Percentiles rank a stretch among this genome's conserved stretches.
Conservation (phyloP, 2,888 invertebrate species). For the Scaptomyza parva region DNA sequence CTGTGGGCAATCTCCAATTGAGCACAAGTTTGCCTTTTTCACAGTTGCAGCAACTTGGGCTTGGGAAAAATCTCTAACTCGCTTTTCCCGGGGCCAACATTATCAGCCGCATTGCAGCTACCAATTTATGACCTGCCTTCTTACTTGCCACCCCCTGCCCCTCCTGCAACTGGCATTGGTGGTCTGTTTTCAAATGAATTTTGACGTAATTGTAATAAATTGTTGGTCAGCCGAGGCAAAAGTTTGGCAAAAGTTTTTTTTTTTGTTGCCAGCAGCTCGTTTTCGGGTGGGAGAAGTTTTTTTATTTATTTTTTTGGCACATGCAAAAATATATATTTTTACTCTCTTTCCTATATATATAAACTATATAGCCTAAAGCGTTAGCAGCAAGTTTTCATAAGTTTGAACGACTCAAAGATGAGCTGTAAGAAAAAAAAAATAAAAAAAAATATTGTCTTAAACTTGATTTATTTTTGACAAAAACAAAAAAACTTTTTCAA, state of each 20-base stretch:
- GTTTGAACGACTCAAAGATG: constrained; percentile 1
- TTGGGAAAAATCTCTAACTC: constrained; percentile 17
- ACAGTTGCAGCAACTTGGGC: constrained; percentile 3
- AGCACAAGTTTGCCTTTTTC: constrained; percentile 33
- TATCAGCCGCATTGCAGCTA: constrained; percentile 78
- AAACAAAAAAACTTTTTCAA: too few species aligned
- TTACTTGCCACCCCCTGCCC: background rate
- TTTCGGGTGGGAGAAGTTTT: too few species aligned
- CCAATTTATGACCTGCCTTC: constrained; percentile 70
- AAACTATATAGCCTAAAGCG: constrained; percentile 25
- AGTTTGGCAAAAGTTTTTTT: constrained; percentile 36
- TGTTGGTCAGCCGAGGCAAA: constrained; percentile 70
- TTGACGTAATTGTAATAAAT: constrained; percentile 81
- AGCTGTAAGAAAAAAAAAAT: constrained; percentile 2
- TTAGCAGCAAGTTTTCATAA: background rate
- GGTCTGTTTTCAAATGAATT: constrained; percentile 74
- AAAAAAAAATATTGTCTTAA: too few species aligned
- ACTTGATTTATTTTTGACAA: too few species aligned
- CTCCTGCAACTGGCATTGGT: constrained; percentile 27
- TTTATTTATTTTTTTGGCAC: constrained; percentile 5
- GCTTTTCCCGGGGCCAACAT: constrained; percentile 38
- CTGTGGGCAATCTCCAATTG: constrained; percentile 69
- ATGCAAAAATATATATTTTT: constrained; percentile 37
- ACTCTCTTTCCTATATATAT: constrained; percentile 24
- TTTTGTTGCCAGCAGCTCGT: constrained; percentile 44